A percentile compares a stretch with the other conserved stretches of the same genome.
Evolutionary conservation across 2,888 invertebrate genomes (phyloP).

Genomic region (Hemistola chrysoprasaria): DNA sequence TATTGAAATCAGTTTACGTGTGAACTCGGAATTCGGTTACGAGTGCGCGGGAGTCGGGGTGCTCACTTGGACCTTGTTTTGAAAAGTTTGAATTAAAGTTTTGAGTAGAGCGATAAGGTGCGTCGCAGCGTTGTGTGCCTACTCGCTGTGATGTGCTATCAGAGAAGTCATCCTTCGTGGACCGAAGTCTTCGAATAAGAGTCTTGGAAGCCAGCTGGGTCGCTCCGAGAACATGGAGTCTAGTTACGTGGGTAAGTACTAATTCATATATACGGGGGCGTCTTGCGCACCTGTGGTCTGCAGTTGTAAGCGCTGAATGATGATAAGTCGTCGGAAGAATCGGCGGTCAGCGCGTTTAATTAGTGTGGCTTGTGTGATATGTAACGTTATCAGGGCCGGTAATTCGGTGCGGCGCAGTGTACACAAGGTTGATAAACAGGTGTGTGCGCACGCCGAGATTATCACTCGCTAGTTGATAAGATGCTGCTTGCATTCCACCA

Average conservation of each 20-base stretch:
- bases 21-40: too few species aligned
- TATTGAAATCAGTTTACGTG: too few species aligned
- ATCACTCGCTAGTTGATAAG: constrained; percentile 28
- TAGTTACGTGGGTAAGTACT: constrained; percentile 66
- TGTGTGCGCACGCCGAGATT: constrained; percentile 32
- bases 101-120: constrained; percentile 32
- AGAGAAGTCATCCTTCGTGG: constrained; percentile 56
- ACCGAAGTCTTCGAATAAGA: constrained; percentile 51
- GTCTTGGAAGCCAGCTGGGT: constrained; percentile 60
- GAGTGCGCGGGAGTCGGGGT: too few species aligned
- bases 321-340: too few species aligned
- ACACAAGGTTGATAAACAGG: constrained; percentile 46
- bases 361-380: too few species aligned
- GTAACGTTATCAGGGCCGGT: constrained; percentile 73
- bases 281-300: too few species aligned
- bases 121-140: constrained; percentile 57
- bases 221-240: constrained; percentile 55
- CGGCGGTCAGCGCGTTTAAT: too few species aligned
- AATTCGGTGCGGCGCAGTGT: constrained; percentile 35
- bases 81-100: constrained; percentile 56
- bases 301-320: too few species aligned
- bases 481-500: constrained; percentile 12
- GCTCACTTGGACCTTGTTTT: constrained; percentile 35
- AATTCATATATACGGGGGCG: too few species aligned
- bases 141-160: constrained; percentile 69